These are phyloP conservation scores for Leptopilina drosophilae DNA, from an alignment of 2,888 invertebrate species.

Conservation along the genomic window DNA sequence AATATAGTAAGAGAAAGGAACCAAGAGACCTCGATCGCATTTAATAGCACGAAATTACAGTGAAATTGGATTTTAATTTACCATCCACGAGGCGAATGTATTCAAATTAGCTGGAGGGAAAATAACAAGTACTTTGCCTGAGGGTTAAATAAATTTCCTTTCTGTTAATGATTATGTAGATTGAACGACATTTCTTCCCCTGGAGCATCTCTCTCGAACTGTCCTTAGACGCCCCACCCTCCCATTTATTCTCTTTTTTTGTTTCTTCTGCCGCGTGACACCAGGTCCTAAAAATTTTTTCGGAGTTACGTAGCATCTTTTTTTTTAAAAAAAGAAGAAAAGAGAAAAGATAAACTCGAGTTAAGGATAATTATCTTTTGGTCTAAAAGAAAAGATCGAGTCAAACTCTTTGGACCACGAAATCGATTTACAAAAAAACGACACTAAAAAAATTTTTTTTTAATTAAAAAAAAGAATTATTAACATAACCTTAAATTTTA, in stretches of 20 bases:
- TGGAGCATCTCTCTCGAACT: slow-evolving; percentile 36
- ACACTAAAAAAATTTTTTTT: too few species aligned
- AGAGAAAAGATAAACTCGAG: slow-evolving; percentile 58
- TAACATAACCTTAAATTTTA: too few species aligned
- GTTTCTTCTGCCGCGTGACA: too few species aligned
- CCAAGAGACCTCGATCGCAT: slow-evolving; percentile 63
- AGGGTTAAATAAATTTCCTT: slow-evolving; percentile 75
- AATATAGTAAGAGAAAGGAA: background rate
- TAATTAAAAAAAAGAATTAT: too few species aligned
- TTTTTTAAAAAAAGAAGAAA: background rate
- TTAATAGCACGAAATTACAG: slow-evolving; percentile 75
- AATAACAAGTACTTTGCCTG: slow-evolving; percentile 68
- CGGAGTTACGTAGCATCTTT: background rate
- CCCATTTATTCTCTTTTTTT: slow-evolving; percentile 41
- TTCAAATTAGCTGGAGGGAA: slow-evolving; percentile 73
- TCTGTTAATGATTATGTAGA: slow-evolving; percentile 76
- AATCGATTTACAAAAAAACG: slow-evolving; percentile 40
- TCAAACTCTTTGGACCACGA: slow-evolving; percentile 49
- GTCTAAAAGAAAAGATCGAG: slow-evolving; percentile 54
- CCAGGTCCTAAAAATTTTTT: too few species aligned
- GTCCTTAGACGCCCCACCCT: slow-evolving; percentile 36
- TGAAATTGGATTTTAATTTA: slow-evolving; percentile 77
- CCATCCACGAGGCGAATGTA: slow-evolving; percentile 71
- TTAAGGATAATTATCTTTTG: slow-evolving; percentile 68
- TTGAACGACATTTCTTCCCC: slow-evolving; percentile 72